Evolutionary conservation across 2,113 vertebrate genomes (phyloP).

Genomic region (Lycocorax pyrrhopterus): DNA sequence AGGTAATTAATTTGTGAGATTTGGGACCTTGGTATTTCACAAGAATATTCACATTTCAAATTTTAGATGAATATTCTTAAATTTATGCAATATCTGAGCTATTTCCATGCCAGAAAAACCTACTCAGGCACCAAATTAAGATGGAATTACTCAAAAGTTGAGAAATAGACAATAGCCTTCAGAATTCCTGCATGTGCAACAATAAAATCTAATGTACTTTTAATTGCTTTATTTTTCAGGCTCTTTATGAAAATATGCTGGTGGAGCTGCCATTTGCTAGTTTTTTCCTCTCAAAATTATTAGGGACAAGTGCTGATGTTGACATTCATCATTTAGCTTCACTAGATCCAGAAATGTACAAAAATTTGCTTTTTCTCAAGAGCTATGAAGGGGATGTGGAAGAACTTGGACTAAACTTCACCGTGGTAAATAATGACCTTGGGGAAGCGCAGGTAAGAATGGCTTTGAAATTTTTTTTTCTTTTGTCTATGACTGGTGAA

Average conservation of each 20-base stretch:
- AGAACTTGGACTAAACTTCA: constrained; percentile 97
- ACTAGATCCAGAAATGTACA: constrained; percentile 95
- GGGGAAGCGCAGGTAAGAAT: constrained; percentile 91
- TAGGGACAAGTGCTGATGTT: constrained; percentile 95
- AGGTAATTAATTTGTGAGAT: neutral
- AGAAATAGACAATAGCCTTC: neutral
- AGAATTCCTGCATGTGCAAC: neutral
- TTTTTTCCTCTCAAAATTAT: constrained; percentile 96
- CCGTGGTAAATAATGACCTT: constrained; percentile 95
- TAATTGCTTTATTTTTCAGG: constrained; percentile 69
- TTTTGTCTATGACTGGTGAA: constrained; percentile 2
- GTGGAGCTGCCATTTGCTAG: constrained; percentile 96
- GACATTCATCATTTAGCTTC: constrained; percentile 98
- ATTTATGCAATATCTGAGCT: neutral
- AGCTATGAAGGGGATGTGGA: constrained; percentile 96
- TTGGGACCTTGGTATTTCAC: neutral
- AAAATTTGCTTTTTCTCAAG: constrained; percentile 96
- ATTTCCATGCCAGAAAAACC: neutral
- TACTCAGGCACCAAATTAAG: neutral
- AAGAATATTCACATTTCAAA: neutral
- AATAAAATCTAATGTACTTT: neutral
- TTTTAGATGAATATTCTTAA: neutral
- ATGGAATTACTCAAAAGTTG: neutral
- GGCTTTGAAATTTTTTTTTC: neutral
- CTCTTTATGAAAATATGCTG: constrained; percentile 97